Evolutionary conservation across 1,140 invertebrate genomes (phyloP), one percentile per base, ranked within the genome.

Genomic region (Phenacoccus solenopsis): DNA sequence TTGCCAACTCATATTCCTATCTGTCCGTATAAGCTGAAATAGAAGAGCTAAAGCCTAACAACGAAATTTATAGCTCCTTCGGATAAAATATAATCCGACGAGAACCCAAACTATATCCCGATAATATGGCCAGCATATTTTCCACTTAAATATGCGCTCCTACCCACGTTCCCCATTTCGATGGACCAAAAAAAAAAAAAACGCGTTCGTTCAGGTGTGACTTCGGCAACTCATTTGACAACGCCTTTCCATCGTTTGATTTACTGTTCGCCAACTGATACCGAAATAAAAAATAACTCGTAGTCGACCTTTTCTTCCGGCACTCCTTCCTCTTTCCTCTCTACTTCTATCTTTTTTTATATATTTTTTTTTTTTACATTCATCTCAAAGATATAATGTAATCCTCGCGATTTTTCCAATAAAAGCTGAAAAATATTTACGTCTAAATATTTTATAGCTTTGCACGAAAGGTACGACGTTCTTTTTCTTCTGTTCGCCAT

Each of bases 341-440:
- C 30, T 5, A 13, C 30, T 32, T 13, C 5, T 5, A 13, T 13
- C 13, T 5, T 13, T 13, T 32, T 5, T 13, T 32, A 5, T 32
- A 32, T 32, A 13, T 5, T 49, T 49, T 49, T 49, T 49, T 49
- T 16, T 49, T n/a, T 49, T n/a, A n/a, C n/a, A n/a, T n/a, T n/a
- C n/a, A n/a, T n/a, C n/a, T 10, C 38, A 49, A 49, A 49, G 38
- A 49, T 49, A n/a, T 49, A 49, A 49, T 49, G 38, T 49, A 49
- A 49, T 49, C 38, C 38, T n/a, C 13, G 38, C 38, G 38, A 49
- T 49, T 49, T 49, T 49, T 49, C 38, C 38, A 49, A 49, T 49
- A 49, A 49, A 49, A 49, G 38, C 38, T 49, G 38, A 49, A 49
- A 49, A 49, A 49, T 49, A 49, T 49, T 49, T 49, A 49, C 38